Evolutionary conservation across 2,113 vertebrate genomes (phyloP).

Genomic region (Phylloscopus whistleri): DNA sequence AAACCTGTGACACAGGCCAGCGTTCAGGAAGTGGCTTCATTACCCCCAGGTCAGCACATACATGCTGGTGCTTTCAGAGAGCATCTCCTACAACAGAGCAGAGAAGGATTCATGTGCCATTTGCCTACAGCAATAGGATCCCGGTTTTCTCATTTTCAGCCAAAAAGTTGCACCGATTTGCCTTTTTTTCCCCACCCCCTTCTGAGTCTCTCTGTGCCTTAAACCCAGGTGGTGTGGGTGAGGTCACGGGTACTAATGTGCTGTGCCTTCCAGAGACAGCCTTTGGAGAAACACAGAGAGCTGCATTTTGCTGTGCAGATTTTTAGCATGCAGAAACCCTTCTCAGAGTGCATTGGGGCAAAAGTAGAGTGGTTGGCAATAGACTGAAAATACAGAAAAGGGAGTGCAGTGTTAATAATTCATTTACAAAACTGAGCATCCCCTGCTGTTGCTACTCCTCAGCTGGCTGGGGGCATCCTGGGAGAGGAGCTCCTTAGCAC

Average conservation of each 20-base stretch:
- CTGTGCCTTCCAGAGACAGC: background rate
- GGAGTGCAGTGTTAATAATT: background rate
- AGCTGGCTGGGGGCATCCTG: background rate
- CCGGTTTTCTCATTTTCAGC: background rate
- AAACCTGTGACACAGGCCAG: background rate
- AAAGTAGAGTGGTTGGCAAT: background rate
- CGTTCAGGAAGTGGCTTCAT: background rate
- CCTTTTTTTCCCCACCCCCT: background rate
- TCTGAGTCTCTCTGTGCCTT: background rate
- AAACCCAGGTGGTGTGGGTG: background rate
- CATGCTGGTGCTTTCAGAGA: background rate
- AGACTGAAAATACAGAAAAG: background rate
- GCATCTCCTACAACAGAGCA: background rate
- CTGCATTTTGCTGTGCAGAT: background rate
- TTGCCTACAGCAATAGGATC: background rate
- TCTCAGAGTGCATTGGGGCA: accelerated
- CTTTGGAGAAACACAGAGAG: background rate
- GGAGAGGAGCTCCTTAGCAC: background rate
- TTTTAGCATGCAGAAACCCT: background rate
- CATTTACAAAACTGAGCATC: background rate
- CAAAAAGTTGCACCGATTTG: background rate
- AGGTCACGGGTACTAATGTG: accelerated
- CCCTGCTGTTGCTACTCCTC: background rate
- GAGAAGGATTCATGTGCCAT: background rate
- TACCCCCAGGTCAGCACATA: background rate